A percentile compares a stretch with the other conserved stretches of the same genome.
phyloP scores from a whole-genome alignment of 2,797 vertebrate species.

The Melopsittacus undulatus region DNA sequence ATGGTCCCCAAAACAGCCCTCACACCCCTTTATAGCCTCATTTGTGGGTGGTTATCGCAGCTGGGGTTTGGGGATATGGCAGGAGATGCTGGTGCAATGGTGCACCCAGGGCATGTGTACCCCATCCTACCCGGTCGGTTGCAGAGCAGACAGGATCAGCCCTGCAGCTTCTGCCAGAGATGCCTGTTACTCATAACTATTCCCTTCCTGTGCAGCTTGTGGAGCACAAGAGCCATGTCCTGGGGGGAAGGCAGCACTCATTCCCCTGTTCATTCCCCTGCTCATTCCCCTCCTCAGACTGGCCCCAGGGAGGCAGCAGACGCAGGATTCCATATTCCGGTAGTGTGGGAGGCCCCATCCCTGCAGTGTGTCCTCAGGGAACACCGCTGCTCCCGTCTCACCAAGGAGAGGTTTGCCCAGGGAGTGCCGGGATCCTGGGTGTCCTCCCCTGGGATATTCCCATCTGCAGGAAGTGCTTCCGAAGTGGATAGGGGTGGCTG shows the following conservation, averaged over 20 bases:
- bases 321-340: background rate
- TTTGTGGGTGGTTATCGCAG: fast-evolving
- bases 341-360: background rate
- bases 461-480: fast-evolving
- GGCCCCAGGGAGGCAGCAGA: background rate
- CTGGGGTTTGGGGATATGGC: background rate
- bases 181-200: background rate
- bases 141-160: background rate
- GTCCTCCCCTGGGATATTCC: background rate
- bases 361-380: background rate
- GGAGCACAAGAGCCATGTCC: background rate
- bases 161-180: background rate
- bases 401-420: background rate
- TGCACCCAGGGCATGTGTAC: fast-evolving
- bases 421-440: background rate
- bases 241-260: fast-evolving
- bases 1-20: background rate
- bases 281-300: fast-evolving
- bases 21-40: fast-evolving
- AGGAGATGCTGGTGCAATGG: background rate
- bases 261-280: fast-evolving
- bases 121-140: background rate
- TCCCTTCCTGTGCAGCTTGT: background rate
- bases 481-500: background rate
- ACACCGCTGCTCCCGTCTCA: fast-evolving